A percentile compares a stretch with the other conserved stretches of the same genome.
Conservation (phyloP, 2,888 invertebrate genomes). For the Dicranocentrus wangi region DNA sequence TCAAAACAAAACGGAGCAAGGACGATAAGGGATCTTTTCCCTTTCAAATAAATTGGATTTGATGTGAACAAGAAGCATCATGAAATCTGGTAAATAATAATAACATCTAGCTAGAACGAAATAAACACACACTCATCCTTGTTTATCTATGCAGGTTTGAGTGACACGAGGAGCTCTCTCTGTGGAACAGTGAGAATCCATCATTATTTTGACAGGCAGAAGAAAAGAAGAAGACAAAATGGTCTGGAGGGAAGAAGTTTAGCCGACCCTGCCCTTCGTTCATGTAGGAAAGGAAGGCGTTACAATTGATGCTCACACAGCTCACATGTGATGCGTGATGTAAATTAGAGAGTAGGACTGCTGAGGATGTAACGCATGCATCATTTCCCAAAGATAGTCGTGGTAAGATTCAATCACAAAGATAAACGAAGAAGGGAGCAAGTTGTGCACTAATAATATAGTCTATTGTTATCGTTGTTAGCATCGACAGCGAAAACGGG, state of each 20-base stretch:
- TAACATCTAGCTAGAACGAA: neutral
- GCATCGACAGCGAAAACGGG: neutral
- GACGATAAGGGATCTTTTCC: slow-evolving; percentile 29
- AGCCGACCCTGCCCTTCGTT: slow-evolving; percentile 51
- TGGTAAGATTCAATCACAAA: slow-evolving; percentile 12
- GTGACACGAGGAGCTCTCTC: slow-evolving; percentile 48
- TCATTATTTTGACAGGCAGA: slow-evolving; percentile 50
- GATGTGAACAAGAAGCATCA: slow-evolving; percentile 28
- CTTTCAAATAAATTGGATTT: slow-evolving; percentile 53
- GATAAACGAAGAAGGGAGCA: slow-evolving; percentile 5
- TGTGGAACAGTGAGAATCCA: slow-evolving; percentile 45
- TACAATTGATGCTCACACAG: slow-evolving; percentile 1
- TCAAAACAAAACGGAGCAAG: neutral
- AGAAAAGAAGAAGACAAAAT: slow-evolving; percentile 19
- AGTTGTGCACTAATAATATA: slow-evolving; percentile 8
- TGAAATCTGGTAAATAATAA: slow-evolving; percentile 14
- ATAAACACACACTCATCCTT: neutral
- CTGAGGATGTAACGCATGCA: neutral
- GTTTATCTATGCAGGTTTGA: slow-evolving; percentile 33
- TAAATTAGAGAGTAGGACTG: slow-evolving; percentile 1
- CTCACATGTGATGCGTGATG: neutral
- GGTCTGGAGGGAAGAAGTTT: neutral
- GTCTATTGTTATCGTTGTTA: neutral
- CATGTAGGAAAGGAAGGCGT: neutral
- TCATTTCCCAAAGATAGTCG: neutral